These are phyloP conservation scores for Chitala chitala DNA, from an alignment of 2,113 vertebrate genomes.

Conservation along the genomic window DNA sequence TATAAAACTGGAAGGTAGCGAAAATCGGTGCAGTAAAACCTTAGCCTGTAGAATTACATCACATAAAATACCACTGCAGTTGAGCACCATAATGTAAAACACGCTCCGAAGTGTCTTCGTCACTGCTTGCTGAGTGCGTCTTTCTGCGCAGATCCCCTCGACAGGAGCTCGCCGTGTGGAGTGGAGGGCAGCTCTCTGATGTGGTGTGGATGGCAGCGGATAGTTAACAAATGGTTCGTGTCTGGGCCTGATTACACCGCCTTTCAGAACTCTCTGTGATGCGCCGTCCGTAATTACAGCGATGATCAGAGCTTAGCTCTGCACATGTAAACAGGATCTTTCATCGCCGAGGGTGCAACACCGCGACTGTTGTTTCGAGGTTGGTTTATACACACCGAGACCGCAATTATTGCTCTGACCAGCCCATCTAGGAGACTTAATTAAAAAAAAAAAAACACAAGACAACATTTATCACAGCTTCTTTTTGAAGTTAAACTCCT, in stretches of 20 bases:
- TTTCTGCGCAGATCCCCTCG: neutral
- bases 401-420: slow-evolving; percentile 21
- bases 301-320: slow-evolving; percentile 1
- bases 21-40: no score
- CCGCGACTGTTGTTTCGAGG: slow-evolving; percentile 8
- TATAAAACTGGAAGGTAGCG: no score
- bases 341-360: slow-evolving; percentile 1
- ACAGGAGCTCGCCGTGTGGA: neutral
- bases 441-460: slow-evolving; percentile 2
- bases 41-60: neutral
- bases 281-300: slow-evolving; percentile 7
- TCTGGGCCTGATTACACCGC: neutral
- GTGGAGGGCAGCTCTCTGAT: neutral
- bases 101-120: neutral
- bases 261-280: neutral
- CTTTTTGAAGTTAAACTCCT: neutral
- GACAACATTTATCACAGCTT: slow-evolving; percentile 17
- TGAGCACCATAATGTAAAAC: no score
- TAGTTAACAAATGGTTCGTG: neutral
- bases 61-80: neutral
- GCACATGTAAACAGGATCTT: slow-evolving; percentile 29
- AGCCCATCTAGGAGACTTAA: slow-evolving; percentile 1
- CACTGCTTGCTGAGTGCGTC: neutral
- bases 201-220: neutral
- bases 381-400: slow-evolving; percentile 10